Evolutionary conservation across 1,140 invertebrate genomes (phyloP), one percentile per base, ranked within the genome.

Genomic region (Tribolium castaneum): DNA sequence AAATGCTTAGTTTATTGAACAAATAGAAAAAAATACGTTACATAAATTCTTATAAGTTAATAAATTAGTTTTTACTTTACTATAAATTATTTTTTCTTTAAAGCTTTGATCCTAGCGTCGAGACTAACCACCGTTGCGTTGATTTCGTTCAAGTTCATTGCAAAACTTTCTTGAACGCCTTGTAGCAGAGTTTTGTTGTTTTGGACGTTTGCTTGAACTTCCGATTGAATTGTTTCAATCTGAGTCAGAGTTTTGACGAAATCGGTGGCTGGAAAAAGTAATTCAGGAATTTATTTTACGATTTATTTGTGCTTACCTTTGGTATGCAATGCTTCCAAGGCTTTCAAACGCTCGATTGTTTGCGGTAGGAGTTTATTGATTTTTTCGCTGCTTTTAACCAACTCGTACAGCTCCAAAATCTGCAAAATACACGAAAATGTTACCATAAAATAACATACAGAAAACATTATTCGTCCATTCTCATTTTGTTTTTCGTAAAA

Each of bases 341-440:
- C 92, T 79, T 93, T 89, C 89, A 98, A 92, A 78, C 96, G 90
- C 80, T 97, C 93, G 16, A 98, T 90, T 25, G 96, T 93, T 86
- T 95, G 93, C 1, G 95, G 94, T 74, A 96, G 82, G 70, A 93
- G 88, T 84, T 94, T 92, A 12, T 93, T 92, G 76, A 96, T 90
- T 49, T 92, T 89, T 84, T 97, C 95, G 49, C 92, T 94, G 86
- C 95, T 95, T 85, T 96, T 96, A 52, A 96, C 90, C 50, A 96
- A 87, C 79, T 97, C 95, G 87, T 97, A 96, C 78, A 98, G 88
- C 85, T 97, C 95, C 14, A 90, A 88, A 52, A 97, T 92, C 93
- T 95, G 85, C 52, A 30, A 30, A 85, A 88, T 3, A 59, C 10
- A 59, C 19, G 9, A 45, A 10, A 19, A 19, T 19, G 16, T 19